phyloP scores from a whole-genome alignment of 2,113 vertebrate species.

The Mesoclemmys tuberculata region DNA sequence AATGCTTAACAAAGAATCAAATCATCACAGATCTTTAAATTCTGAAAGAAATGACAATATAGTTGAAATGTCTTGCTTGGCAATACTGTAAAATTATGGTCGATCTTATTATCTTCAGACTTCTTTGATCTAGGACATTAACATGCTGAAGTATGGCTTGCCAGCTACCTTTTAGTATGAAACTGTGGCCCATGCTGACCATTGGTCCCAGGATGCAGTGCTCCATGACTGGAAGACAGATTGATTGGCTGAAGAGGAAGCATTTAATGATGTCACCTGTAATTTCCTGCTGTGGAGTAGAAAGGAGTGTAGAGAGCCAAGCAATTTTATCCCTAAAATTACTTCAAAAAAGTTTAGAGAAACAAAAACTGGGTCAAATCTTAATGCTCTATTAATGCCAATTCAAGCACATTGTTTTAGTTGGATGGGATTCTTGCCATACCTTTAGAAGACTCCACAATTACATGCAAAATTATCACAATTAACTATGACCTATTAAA shows the following conservation, averaged over 20 bases:
- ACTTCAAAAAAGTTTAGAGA: background rate
- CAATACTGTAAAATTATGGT: background rate
- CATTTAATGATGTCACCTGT: background rate
- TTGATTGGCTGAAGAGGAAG: background rate
- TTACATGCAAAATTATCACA: background rate
- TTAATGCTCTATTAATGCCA: background rate
- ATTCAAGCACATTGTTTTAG: background rate
- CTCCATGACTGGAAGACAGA: background rate
- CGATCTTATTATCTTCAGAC: background rate
- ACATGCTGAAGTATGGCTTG: background rate
- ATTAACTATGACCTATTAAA: background rate
- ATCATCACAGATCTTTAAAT: background rate
- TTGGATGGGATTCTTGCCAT: background rate
- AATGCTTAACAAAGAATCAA: background rate
- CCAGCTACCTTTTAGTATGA: background rate
- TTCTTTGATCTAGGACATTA: too few species aligned
- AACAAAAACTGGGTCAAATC: background rate
- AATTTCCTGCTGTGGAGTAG: background rate
- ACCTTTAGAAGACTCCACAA: background rate
- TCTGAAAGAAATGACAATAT: background rate
- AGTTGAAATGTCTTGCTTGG: accelerated
- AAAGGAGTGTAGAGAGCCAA: background rate
- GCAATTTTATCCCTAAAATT: background rate
- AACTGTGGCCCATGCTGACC: background rate
- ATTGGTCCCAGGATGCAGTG: background rate